Conservation (phyloP, 2,888 invertebrate species). For the Lasius platythorax region DNA sequence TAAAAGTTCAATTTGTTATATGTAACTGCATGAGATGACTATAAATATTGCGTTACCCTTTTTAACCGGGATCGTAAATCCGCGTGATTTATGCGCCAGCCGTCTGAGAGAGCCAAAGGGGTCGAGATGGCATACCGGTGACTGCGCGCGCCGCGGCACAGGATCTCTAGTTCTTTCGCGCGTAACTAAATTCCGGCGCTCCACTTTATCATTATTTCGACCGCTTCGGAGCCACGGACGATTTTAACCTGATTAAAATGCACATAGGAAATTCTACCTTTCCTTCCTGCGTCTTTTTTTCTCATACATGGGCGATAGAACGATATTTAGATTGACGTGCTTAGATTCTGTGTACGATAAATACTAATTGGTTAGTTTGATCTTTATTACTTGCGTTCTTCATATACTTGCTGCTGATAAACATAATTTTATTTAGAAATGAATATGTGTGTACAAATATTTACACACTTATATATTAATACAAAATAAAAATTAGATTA, state of each 20-base stretch:
- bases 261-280: not conserved
- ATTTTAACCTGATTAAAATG: constrained; percentile 45
- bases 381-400: not conserved
- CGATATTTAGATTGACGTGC: not conserved
- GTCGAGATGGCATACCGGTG: constrained; percentile 65
- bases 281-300: not conserved
- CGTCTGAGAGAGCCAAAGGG: constrained; percentile 69
- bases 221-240: constrained; percentile 21
- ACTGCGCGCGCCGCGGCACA: constrained; percentile 61
- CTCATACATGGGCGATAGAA: not conserved
- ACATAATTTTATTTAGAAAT: not conserved
- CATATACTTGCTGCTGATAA: not conserved
- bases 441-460: not conserved
- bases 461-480: not conserved
- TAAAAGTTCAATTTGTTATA: constrained; percentile 85
- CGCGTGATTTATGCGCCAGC: constrained; percentile 81
- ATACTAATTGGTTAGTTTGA: not conserved
- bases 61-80: constrained; percentile 84
- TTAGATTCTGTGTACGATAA: not conserved
- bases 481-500: not conserved
- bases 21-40: constrained; percentile 84
- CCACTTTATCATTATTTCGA: constrained; percentile 47
- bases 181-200: constrained; percentile 48
- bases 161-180: constrained; percentile 75
- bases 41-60: constrained; percentile 85